These are phyloP conservation scores for Drosophila subsilvestris DNA, from an alignment of 2,888 invertebrate species.

Conservation along the genomic window DNA sequence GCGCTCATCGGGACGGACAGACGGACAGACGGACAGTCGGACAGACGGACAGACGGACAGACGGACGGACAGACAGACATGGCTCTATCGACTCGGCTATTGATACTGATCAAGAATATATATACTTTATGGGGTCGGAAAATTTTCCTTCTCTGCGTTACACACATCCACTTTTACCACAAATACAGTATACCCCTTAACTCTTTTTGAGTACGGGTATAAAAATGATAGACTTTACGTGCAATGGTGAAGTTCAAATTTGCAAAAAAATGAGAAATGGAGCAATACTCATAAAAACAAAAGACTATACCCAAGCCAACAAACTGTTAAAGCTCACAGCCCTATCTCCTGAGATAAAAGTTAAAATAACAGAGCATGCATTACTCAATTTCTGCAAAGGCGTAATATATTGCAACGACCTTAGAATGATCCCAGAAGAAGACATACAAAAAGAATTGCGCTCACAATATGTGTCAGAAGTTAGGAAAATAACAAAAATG, in stretches of 20 bases:
- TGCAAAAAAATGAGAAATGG: not conserved
- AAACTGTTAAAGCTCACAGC: constrained; percentile 1
- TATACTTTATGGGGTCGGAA: too few relatives aligned
- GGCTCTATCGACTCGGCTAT: too few relatives aligned
- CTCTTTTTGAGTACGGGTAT: too few relatives aligned
- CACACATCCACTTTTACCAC: too few relatives aligned
- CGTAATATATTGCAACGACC: constrained; percentile 7
- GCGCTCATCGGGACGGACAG: too few relatives aligned
- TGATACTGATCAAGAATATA: too few relatives aligned
- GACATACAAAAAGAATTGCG: constrained; percentile 4
- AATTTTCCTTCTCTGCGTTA: too few relatives aligned
- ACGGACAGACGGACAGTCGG: too few relatives aligned
- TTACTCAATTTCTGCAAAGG: constrained; percentile 1
- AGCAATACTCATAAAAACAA: constrained; percentile 3
- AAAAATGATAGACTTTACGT: constrained; percentile 2
- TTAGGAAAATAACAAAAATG: constrained; percentile 5
- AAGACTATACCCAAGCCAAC: not conserved
- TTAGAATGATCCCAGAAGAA: constrained; percentile 6
- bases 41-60: too few relatives aligned
- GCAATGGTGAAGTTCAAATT: not conserved
- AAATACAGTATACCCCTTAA: too few relatives aligned
- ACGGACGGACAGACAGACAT: too few relatives aligned
- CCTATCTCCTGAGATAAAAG: not conserved
- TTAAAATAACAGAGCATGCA: constrained; percentile 1
- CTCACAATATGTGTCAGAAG: not conserved